These are phyloP conservation scores for Dufourea novaeangliae DNA, from an alignment of 1,140 invertebrate species.

Conservation along the genomic window DNA sequence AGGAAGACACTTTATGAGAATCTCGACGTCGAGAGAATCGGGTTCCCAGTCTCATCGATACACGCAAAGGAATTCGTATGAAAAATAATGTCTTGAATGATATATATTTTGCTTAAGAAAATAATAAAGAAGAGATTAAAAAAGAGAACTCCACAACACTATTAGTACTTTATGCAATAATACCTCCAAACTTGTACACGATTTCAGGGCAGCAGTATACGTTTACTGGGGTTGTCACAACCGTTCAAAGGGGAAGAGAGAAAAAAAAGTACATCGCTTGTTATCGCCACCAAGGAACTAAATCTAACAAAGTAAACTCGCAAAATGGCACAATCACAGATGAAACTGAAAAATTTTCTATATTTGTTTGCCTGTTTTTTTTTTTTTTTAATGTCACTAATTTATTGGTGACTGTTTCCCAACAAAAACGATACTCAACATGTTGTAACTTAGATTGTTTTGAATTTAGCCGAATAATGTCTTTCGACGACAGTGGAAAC, in stretches of 20 bases:
- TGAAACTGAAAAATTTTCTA: too few relatives aligned
- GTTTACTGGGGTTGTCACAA: too few relatives aligned
- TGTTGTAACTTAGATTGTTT: neutral
- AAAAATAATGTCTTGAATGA: constrained; percentile 47
- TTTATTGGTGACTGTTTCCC: too few relatives aligned
- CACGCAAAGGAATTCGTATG: constrained; percentile 46
- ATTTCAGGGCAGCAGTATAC: neutral
- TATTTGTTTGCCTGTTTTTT: too few relatives aligned
- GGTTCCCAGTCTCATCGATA: constrained; percentile 38
- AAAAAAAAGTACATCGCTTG: too few relatives aligned
- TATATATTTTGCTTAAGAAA: constrained; percentile 54
- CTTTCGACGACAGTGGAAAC: neutral
- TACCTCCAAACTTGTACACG: constrained; percentile 1
- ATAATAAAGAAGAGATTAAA: constrained; percentile 46
- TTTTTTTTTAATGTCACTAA: too few relatives aligned
- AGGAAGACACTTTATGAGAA: constrained; percentile 60
- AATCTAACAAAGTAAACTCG: too few relatives aligned
- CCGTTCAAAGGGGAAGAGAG: too few relatives aligned
- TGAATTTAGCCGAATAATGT: neutral
- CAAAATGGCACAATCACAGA: too few relatives aligned
- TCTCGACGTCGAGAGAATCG: constrained; percentile 40
- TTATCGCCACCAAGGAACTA: too few relatives aligned
- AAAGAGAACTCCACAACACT: constrained; percentile 45
- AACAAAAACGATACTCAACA: too few relatives aligned
- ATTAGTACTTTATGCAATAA: constrained; percentile 38